A percentile compares a stretch with the other conserved stretches of the same genome.
phyloP scores from a whole-genome alignment of 2,797 vertebrate genomes.

The Gymnoscopelus microlampas region DNA sequence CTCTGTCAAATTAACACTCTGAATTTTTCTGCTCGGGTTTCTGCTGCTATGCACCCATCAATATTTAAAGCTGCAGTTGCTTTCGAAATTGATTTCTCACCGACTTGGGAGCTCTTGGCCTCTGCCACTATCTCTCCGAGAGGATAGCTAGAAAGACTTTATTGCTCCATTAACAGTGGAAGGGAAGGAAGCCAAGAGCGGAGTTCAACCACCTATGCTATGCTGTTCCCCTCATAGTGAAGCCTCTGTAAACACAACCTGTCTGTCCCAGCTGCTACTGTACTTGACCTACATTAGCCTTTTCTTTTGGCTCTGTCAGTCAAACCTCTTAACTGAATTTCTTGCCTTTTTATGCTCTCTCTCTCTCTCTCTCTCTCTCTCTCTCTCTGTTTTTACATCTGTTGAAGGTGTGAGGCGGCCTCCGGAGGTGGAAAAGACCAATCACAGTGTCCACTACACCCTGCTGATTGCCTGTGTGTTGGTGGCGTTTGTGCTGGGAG shows the following conservation, averaged over 20 bases:
- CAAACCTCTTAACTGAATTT: constrained; percentile 34
- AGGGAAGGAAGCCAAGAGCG: constrained; percentile 51
- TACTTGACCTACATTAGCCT: constrained; percentile 56
- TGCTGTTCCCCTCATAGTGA: constrained; percentile 53
- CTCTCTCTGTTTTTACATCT: neutral
- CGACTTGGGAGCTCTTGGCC: constrained; percentile 55
- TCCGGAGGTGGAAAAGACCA: constrained; percentile 81
- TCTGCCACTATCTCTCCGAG: constrained; percentile 32
- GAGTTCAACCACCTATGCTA: constrained; percentile 62
- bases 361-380: constrained; percentile 29
- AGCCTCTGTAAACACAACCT: constrained; percentile 63
- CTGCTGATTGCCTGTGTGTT: constrained; percentile 90
- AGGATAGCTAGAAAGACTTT: constrained; percentile 47
- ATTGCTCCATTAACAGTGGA: constrained; percentile 69
- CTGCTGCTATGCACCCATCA: constrained; percentile 58
- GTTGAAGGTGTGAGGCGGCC: constrained; percentile 83
- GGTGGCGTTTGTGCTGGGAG: constrained; percentile 90
- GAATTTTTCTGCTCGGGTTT: constrained; percentile 15
- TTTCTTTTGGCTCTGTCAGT: constrained; percentile 15
- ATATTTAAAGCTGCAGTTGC: constrained; percentile 70
- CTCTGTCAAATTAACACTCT: neutral
- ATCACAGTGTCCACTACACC: constrained; percentile 88
- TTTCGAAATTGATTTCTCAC: constrained; percentile 66
- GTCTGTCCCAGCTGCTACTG: constrained; percentile 62
- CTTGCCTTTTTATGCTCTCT: constrained; percentile 20